phyloP scores from a whole-genome alignment of 2,113 vertebrate genomes.

The Bothrops jararaca region DNA sequence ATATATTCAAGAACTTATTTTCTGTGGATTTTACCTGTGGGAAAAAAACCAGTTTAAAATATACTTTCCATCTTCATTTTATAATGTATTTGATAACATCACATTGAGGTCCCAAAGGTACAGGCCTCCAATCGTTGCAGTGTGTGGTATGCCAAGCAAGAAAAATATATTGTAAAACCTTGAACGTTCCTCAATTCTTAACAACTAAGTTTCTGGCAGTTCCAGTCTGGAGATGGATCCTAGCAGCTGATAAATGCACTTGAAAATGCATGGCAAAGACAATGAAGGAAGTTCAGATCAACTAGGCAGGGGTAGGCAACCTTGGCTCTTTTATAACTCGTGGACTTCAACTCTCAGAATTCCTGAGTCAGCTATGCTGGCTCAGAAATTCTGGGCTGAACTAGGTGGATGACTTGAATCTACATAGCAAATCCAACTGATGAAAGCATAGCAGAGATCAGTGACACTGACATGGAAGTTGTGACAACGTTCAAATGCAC shows the following conservation, averaged over 20 bases:
- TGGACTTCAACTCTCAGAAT: too few relatives aligned
- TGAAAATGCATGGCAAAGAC: background rate
- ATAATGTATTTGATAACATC: background rate
- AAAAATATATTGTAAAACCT: background rate
- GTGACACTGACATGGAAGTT: background rate
- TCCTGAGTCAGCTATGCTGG: too few relatives aligned
- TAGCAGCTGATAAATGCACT: background rate
- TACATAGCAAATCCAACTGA: background rate
- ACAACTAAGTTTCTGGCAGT: background rate
- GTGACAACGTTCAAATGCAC: background rate
- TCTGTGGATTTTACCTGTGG: constrained; percentile 38
- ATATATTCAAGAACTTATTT: constrained; percentile 27
- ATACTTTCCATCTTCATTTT: background rate
- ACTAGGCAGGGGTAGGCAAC: background rate
- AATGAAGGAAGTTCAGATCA: background rate
- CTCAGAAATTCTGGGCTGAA: too few relatives aligned
- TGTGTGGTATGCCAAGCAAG: background rate
- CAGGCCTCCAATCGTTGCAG: background rate
- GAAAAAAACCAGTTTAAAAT: constrained; percentile 36
- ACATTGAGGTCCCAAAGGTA: background rate
- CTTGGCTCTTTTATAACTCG: too few relatives aligned
- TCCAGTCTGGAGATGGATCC: background rate
- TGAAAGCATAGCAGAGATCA: background rate
- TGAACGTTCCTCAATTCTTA: background rate
- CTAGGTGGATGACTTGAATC: background rate